These are phyloP conservation scores for Tenebrio molitor DNA, from an alignment of 1,140 invertebrate genomes.

Conservation along the genomic window DNA sequence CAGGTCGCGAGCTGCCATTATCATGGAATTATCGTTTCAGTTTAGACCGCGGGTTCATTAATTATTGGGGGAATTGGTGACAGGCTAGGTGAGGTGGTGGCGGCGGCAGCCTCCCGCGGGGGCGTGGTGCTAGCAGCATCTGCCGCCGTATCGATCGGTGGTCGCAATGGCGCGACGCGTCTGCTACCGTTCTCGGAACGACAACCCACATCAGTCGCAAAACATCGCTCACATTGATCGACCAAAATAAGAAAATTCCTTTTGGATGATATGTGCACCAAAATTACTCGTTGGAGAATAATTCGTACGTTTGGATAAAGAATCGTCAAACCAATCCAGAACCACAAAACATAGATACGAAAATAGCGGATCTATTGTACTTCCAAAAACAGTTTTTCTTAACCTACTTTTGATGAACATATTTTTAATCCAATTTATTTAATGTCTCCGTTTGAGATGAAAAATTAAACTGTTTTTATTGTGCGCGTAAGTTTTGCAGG, in stretches of 20 bases:
- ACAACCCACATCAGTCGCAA: slow-evolving; percentile 33
- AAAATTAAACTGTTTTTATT: too few species aligned
- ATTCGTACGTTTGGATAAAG: too few species aligned
- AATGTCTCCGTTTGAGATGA: too few species aligned
- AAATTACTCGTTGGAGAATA: too few species aligned
- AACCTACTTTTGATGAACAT: too few species aligned
- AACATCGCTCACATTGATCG: slow-evolving; percentile 25
- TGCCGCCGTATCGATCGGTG: slow-evolving; percentile 60
- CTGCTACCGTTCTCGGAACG: slow-evolving; percentile 44
- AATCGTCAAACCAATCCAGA: too few species aligned
- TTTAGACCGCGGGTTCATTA: slow-evolving; percentile 65
- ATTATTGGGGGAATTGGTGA: slow-evolving; percentile 64
- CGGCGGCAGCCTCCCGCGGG: slow-evolving; percentile 52
- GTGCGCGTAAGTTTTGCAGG: too few species aligned
- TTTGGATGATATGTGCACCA: too few species aligned
- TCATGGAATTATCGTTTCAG: slow-evolving; percentile 67
- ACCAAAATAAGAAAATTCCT: neutral
- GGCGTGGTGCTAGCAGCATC: slow-evolving; percentile 56
- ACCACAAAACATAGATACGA: too few species aligned
- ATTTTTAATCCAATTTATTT: too few species aligned
- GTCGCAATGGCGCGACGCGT: slow-evolving; percentile 58
- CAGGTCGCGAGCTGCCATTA: slow-evolving; percentile 64
- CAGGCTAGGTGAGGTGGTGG: slow-evolving; percentile 57
- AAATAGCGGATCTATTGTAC: too few species aligned
- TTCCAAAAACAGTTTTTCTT: too few species aligned